Conservation (phyloP, 2,888 invertebrate species). For the Oscheius sp. region DNA sequence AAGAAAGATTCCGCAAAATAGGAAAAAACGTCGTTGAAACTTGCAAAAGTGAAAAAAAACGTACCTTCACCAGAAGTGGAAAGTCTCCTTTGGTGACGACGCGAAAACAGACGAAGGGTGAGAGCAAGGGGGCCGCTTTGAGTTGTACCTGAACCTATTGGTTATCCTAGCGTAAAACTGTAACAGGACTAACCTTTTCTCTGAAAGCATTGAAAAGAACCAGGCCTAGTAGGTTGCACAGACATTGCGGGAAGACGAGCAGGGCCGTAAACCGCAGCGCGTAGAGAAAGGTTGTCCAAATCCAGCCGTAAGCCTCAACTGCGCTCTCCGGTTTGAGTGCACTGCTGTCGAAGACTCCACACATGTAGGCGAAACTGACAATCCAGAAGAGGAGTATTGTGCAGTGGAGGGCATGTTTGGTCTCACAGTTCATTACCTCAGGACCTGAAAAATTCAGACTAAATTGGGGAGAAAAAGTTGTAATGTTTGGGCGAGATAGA, state of each 20-base stretch:
- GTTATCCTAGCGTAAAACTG: neutral
- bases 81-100: conserved; percentile 94
- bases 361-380: conserved; percentile 66
- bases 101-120: conserved; percentile 92
- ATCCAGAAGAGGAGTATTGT: conserved; percentile 68
- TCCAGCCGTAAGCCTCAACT: conserved; percentile 66
- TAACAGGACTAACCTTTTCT: conserved; percentile 45
- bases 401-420: conserved; percentile 69
- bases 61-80: conserved; percentile 84
- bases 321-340: conserved; percentile 47
- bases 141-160: conserved; percentile 50
- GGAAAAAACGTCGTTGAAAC: neutral
- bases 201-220: conserved; percentile 93
- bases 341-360: conserved; percentile 62
- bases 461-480: neutral
- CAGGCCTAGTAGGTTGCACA: conserved; percentile 75
- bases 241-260: conserved; percentile 73
- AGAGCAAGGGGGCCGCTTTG: conserved; percentile 89
- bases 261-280: conserved; percentile 69
- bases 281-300: conserved; percentile 68
- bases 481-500: neutral
- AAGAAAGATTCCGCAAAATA: too few relatives aligned
- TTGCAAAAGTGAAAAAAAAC: neutral
- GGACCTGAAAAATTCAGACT: conserved; percentile 42
- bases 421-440: conserved; percentile 64